These are phyloP conservation scores for Sinosuthora webbiana DNA, from an alignment of 2,113 vertebrate species.

Conservation along the genomic window DNA sequence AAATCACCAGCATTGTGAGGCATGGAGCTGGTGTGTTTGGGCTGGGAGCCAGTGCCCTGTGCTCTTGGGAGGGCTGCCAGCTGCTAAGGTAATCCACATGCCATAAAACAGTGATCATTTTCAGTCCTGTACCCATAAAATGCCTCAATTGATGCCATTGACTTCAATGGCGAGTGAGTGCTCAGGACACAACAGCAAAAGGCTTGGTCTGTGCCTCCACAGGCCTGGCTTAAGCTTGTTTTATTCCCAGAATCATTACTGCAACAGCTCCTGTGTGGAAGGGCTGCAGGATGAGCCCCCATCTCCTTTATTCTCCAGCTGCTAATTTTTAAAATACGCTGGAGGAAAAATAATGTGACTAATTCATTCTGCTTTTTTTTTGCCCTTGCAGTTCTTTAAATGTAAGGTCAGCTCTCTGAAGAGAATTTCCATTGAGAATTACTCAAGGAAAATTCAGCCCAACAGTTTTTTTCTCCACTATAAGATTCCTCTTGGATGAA, in stretches of 20 bases:
- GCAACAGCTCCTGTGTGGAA: not conserved
- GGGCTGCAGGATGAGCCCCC: not conserved
- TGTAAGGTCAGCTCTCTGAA: constrained; percentile 17
- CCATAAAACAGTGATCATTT: not conserved
- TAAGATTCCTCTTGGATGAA: constrained; percentile 13
- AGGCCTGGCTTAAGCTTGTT: not conserved
- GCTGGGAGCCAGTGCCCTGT: not conserved
- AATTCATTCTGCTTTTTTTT: constrained; percentile 33
- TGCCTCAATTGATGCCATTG: not conserved
- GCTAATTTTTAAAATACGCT: constrained; percentile 17
- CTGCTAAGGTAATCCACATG: not conserved
- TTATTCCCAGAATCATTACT: not conserved
- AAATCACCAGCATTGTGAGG: not conserved
- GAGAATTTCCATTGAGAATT: constrained; percentile 47
- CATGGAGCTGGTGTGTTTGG: not conserved
- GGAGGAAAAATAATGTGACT: constrained; percentile 12
- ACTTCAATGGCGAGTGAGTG: not conserved
- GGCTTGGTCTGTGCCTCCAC: not conserved
- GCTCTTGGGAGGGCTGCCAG: not conserved
- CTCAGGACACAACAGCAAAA: not conserved
- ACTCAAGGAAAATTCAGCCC: not conserved
- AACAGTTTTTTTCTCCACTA: not conserved
- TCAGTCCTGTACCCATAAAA: not conserved
- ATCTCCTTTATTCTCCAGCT: not conserved
- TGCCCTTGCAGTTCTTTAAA: not conserved